A percentile compares a stretch with the other conserved stretches of the same genome.
phyloP scores from a whole-genome alignment of 2,113 vertebrate species.

The Pipa parva region DNA sequence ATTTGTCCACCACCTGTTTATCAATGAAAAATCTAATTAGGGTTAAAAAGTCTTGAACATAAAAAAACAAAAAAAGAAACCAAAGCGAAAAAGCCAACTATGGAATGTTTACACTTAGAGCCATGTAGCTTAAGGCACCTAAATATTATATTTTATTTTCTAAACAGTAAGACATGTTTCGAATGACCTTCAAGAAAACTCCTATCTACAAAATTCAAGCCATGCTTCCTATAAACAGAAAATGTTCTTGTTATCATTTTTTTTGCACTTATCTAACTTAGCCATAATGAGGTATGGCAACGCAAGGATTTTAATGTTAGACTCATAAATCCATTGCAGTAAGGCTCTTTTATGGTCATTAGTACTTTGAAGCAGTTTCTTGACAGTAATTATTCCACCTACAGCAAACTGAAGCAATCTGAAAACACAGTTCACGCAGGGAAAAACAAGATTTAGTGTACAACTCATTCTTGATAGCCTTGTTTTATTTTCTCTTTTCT shows the following conservation, averaged over 20 bases:
- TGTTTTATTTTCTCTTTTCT: conserved; percentile 4
- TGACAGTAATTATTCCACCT: conserved; percentile 23
- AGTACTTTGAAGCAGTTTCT: conserved; percentile 10
- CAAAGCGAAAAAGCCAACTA: neutral
- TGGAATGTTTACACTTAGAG: conserved; percentile 28
- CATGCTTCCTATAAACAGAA: conserved; percentile 20
- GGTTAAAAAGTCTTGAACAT: too few species aligned
- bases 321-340: conserved; percentile 16
- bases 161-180: conserved; percentile 18
- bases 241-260: conserved; percentile 21
- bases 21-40: too few species aligned
- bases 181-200: conserved; percentile 23
- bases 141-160: conserved; percentile 18
- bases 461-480: neutral
- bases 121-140: conserved; percentile 18
- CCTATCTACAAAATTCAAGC: conserved; percentile 29
- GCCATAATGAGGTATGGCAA: conserved; percentile 6
- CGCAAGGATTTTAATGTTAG: conserved; percentile 9
- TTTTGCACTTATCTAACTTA: conserved; percentile 21
- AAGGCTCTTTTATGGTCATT: conserved; percentile 10
- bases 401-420: conserved; percentile 15
- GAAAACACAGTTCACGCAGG: neutral
- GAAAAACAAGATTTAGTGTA: neutral
- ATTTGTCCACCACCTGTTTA: too few species aligned
- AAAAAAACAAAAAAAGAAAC: too few species aligned